phyloP scores from a whole-genome alignment of 2,888 invertebrate genomes.

The Andrena camellia region DNA sequence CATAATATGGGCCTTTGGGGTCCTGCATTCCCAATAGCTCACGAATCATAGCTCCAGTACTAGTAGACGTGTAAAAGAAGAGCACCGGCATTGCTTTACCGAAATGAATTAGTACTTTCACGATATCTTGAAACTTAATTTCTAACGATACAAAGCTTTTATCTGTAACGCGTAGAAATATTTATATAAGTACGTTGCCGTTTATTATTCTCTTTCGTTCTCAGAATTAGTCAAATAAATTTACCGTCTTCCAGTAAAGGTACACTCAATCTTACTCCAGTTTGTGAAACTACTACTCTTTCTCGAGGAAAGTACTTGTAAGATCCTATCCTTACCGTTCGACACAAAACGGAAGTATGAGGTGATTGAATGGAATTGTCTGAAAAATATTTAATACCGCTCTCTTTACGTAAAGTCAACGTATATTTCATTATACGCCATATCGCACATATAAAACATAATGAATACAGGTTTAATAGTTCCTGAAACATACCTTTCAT shows the following conservation, averaged over 20 bases:
- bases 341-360: constrained; percentile 88
- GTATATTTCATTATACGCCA: not conserved
- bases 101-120: constrained; percentile 92
- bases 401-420: constrained; percentile 30
- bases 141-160: constrained; percentile 87
- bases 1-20: constrained; percentile 85
- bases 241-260: constrained; percentile 85
- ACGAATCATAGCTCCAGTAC: constrained; percentile 90
- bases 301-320: constrained; percentile 92
- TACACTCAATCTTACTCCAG: constrained; percentile 84
- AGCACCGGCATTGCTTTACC: constrained; percentile 91
- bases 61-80: constrained; percentile 91
- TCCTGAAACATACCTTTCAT: constrained; percentile 46
- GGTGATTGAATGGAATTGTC: constrained; percentile 84
- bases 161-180: constrained; percentile 64
- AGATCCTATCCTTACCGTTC: constrained; percentile 94
- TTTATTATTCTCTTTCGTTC: not conserved
- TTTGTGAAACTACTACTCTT: constrained; percentile 87
- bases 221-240: constrained; percentile 19
- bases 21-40: constrained; percentile 90
- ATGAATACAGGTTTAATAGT: not conserved
- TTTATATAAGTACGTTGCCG: not conserved
- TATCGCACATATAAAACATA: not conserved
- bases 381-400: constrained; percentile 65
- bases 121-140: constrained; percentile 90